Evolutionary conservation across 2,888 invertebrate species (phyloP).

Genomic region (Acronicta alni): DNA sequence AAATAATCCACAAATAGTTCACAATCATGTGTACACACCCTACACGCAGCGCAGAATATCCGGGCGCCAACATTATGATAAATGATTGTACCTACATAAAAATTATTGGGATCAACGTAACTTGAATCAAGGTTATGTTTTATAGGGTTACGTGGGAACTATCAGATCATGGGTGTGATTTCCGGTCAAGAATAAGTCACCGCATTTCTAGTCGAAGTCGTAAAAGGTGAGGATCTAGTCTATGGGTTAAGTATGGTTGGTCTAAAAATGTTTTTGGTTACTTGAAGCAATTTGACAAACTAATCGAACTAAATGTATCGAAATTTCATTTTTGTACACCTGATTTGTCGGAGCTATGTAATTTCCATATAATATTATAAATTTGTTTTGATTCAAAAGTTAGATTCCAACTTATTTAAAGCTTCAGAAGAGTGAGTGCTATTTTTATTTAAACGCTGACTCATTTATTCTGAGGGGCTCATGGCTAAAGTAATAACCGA

Average conservation of each 20-base stretch:
- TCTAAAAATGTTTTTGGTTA: background rate
- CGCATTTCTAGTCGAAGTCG: slow-evolving; percentile 15
- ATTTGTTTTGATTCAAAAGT: no score
- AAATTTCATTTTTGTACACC: no score
- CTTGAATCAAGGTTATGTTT: slow-evolving; percentile 49
- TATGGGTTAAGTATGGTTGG: background rate
- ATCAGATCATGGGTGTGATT: slow-evolving; percentile 19
- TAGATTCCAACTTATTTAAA: no score
- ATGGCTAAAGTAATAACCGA: no score
- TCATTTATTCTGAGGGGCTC: no score
- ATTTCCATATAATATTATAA: no score
- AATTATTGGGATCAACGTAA: slow-evolving; percentile 54
- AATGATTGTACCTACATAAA: slow-evolving; percentile 51
- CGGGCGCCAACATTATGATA: slow-evolving; percentile 56
- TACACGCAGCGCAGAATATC: slow-evolving; percentile 42
- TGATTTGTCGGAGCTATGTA: no score
- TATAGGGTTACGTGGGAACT: slow-evolving; percentile 31
- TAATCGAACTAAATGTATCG: no score
- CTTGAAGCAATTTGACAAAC: no score
- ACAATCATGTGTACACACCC: slow-evolving; percentile 33
- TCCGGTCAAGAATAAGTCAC: slow-evolving; percentile 15
- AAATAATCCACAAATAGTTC: background rate
- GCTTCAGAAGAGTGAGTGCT: no score
- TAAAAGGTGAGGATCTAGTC: slow-evolving; percentile 2
- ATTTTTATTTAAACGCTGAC: no score